Percentiles rank a stretch among this genome's conserved stretches.
Conservation (phyloP, 2,888 invertebrate species). For the Drosophila atripex region DNA sequence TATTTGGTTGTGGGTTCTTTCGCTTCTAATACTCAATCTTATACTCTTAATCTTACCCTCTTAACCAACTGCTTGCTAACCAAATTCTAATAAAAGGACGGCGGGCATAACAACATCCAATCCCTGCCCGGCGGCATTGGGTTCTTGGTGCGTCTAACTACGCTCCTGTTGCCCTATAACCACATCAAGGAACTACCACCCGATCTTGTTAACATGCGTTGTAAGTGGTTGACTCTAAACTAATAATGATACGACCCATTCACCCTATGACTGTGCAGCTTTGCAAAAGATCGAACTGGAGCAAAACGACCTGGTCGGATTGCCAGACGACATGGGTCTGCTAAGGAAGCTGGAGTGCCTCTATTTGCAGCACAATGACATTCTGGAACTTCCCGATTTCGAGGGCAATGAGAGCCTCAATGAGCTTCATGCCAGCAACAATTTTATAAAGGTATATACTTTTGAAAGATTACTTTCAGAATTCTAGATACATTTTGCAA, state of each 20-base stretch:
- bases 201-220: constrained; percentile 92
- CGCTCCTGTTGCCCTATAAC: constrained; percentile 90
- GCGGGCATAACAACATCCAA: constrained; percentile 90
- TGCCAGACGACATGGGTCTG: constrained; percentile 89
- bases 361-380: constrained; percentile 92
- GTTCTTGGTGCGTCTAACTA: constrained; percentile 90
- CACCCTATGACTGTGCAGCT: constrained; percentile 55
- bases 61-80: constrained; percentile 32
- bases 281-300: constrained; percentile 90
- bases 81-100: constrained; percentile 86
- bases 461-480: too few species aligned
- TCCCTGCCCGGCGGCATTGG: constrained; percentile 92
- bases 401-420: constrained; percentile 90
- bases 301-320: constrained; percentile 87
- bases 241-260: neutral
- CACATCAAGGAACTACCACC: constrained; percentile 90
- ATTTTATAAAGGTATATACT: constrained; percentile 90
- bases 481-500: too few species aligned
- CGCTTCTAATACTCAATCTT: constrained; percentile 9
- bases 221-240: constrained; percentile 84
- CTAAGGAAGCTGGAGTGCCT: constrained; percentile 90
- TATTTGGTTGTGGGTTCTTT: constrained; percentile 50
- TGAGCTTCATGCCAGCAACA: constrained; percentile 93
- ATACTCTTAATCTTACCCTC: neutral
- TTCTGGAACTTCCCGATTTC: constrained; percentile 90